phyloP scores from a whole-genome alignment of 1,140 invertebrate species.

The Acromyrmex heyeri region DNA sequence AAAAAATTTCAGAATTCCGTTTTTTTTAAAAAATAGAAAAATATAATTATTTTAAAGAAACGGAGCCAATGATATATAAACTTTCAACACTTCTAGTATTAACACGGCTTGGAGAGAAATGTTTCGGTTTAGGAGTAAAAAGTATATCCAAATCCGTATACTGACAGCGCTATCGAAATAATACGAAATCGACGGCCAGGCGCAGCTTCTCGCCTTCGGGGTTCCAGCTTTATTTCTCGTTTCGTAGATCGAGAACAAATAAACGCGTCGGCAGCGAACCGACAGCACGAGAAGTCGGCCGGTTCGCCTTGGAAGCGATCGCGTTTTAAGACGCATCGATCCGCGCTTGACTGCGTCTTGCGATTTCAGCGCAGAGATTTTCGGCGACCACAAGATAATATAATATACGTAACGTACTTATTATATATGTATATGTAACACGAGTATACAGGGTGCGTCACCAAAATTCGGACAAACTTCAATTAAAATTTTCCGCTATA shows the following conservation, averaged over 20 bases:
- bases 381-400: not conserved
- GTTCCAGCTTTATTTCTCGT: slow-evolving; percentile 40
- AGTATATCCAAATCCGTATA: not conserved
- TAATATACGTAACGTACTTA: not conserved
- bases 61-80: too few relatives aligned
- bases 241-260: slow-evolving; percentile 55
- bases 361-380: slow-evolving; percentile 24
- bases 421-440: not conserved
- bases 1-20: too few relatives aligned
- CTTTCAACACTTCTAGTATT: too few relatives aligned
- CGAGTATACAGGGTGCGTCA: not conserved
- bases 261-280: slow-evolving; percentile 39
- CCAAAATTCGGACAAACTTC: too few relatives aligned
- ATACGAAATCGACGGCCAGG: slow-evolving; percentile 4
- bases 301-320: slow-evolving; percentile 59
- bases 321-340: slow-evolving; percentile 47
- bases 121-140: not conserved
- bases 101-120: not conserved
- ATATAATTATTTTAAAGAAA: too few relatives aligned
- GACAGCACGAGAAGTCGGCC: slow-evolving; percentile 30
- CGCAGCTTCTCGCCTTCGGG: slow-evolving; percentile 29
- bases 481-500: too few relatives aligned
- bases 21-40: too few relatives aligned
- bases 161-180: slow-evolving; percentile 31
- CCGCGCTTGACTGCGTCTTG: not conserved